phyloP scores from a whole-genome alignment of 2,888 invertebrate species.

The Noctua janthina region DNA sequence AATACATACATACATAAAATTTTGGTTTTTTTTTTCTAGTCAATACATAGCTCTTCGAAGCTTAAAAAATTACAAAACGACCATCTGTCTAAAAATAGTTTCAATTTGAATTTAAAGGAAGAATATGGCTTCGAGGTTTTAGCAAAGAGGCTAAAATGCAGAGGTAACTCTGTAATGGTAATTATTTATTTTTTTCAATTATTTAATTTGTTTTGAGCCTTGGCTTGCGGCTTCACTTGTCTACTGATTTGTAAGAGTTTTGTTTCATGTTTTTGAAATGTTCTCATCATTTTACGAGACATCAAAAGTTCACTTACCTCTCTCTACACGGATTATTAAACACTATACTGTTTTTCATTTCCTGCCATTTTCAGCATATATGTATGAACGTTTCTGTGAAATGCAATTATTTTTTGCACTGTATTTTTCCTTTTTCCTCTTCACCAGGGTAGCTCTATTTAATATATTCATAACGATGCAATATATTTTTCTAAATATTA shows the following conservation, averaged over 20 bases:
- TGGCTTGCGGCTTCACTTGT: not conserved
- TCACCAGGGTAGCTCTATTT: not conserved
- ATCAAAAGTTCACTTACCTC: slow-evolving; percentile 4
- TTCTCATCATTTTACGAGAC: not conserved
- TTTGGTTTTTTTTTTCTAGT: too few relatives aligned
- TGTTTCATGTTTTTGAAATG: not conserved
- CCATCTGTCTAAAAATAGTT: too few relatives aligned
- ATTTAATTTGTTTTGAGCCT: not conserved
- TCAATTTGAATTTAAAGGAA: too few relatives aligned
- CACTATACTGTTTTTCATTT: slow-evolving; percentile 10
- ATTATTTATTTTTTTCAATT: not conserved
- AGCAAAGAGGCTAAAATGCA: too few relatives aligned
- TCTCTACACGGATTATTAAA: slow-evolving; percentile 9
- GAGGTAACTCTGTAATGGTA: too few relatives aligned
- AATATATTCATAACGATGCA: not conserved
- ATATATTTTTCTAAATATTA: not conserved
- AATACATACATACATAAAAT: too few relatives aligned
- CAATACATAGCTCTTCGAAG: too few relatives aligned
- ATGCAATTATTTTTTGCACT: not conserved
- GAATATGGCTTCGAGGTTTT: too few relatives aligned
- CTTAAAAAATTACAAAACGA: too few relatives aligned
- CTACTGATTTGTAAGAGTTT: not conserved
- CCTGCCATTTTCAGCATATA: not conserved
- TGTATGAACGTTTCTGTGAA: not conserved
- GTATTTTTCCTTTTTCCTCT: not conserved